These are phyloP conservation scores for Aspidoscelis tigris DNA, from an alignment of 2,113 vertebrate species.

Conservation along the genomic window DNA sequence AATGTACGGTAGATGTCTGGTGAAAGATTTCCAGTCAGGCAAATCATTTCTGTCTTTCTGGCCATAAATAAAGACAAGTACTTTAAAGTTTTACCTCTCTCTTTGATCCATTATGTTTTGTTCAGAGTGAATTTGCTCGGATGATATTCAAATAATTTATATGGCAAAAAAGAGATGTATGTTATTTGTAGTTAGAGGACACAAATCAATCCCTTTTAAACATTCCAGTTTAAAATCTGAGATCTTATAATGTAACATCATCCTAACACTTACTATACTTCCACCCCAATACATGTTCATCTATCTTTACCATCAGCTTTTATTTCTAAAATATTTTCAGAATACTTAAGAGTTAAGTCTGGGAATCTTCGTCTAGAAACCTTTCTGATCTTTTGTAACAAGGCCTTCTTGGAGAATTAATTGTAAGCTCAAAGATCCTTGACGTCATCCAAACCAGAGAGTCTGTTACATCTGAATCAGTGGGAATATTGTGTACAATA, in stretches of 20 bases:
- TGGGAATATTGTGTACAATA: neutral
- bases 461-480: slow-evolving; percentile 10
- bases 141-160: neutral
- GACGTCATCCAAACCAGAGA: neutral
- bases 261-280: neutral
- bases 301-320: neutral
- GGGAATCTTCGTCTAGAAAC: neutral
- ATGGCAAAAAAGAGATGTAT: neutral
- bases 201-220: neutral
- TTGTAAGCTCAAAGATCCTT: neutral
- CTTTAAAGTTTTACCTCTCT: neutral
- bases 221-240: neutral
- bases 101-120: neutral
- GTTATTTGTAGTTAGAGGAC: neutral
- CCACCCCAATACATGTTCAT: no score
- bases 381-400: neutral
- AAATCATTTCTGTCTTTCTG: neutral
- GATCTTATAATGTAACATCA: neutral
- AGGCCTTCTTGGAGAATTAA: neutral
- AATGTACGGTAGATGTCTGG: no score
- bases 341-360: slow-evolving; percentile 2
- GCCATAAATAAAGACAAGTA: neutral
- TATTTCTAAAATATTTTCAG: neutral
- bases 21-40: no score
- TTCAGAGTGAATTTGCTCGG: neutral